Evolutionary conservation across 2,113 vertebrate genomes (phyloP).

Genomic region (Ailuropoda melanoleuca): DNA sequence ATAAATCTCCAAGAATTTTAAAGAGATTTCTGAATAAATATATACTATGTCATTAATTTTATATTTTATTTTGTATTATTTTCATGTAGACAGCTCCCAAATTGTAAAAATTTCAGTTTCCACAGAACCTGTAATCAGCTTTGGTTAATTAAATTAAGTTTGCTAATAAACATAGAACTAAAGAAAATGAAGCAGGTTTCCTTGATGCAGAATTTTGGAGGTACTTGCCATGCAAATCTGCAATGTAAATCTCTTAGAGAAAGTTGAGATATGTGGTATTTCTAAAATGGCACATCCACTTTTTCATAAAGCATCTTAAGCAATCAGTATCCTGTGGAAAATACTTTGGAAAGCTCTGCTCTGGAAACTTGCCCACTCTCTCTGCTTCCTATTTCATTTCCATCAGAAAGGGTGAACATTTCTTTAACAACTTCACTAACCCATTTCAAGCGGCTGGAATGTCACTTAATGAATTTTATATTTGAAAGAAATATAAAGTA

Average conservation of each 20-base stretch:
- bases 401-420: neutral
- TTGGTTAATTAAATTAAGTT: neutral
- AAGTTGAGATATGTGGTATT: neutral
- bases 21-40: neutral
- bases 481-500: neutral
- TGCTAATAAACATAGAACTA: neutral
- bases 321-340: neutral
- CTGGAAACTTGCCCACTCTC: neutral
- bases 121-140: neutral
- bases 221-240: neutral
- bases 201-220: neutral
- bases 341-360: neutral
- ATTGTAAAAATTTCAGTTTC: neutral
- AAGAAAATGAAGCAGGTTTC: neutral
- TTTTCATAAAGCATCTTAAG: neutral
- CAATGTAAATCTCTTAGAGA: neutral
- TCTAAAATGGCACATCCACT: neutral
- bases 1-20: neutral
- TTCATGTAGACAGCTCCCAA: neutral
- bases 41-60: neutral
- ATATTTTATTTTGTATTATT: neutral
- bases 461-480: conserved; percentile 7
- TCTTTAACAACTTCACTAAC: neutral
- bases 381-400: neutral
- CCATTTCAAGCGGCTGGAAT: neutral